phyloP scores from a whole-genome alignment of 1,140 invertebrate genomes.

The Anagrus nilaparvatae region DNA sequence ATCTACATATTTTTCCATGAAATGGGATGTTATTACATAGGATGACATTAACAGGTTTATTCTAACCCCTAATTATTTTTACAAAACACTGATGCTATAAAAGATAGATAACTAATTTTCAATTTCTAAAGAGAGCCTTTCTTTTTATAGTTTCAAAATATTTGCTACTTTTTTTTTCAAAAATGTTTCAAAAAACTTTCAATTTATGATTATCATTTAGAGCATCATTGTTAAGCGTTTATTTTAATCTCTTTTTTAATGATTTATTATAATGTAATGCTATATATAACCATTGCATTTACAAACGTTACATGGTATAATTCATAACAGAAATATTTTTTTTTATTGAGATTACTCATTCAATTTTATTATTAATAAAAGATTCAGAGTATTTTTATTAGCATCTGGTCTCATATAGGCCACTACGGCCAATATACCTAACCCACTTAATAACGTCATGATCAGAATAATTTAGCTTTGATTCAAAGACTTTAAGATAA shows the following conservation, averaged over 20 bases:
- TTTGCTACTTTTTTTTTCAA: slow-evolving; percentile 4
- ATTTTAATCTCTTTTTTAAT: slow-evolving; percentile 12
- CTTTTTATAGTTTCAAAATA: slow-evolving; percentile 8
- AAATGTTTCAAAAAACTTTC: no score
- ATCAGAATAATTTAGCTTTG: slow-evolving; percentile 99
- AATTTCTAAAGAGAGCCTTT: slow-evolving; percentile 8
- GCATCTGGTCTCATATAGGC: slow-evolving; percentile 98
- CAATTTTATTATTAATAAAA: slow-evolving; percentile 20
- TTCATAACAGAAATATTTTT: slow-evolving; percentile 15
- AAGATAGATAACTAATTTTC: slow-evolving; percentile 8
- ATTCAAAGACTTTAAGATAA: slow-evolving; percentile 99
- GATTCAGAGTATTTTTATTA: slow-evolving; percentile 43
- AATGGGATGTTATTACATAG: no score
- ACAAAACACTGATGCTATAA: slow-evolving; percentile 14
- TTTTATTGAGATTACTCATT: slow-evolving; percentile 27
- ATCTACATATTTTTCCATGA: no score
- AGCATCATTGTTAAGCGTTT: slow-evolving; percentile 13
- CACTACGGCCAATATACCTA: slow-evolving; percentile 96
- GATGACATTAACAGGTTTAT: no score
- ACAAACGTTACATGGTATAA: slow-evolving; percentile 8
- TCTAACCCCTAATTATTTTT: no score
- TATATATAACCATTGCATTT: slow-evolving; percentile 3
- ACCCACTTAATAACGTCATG: slow-evolving; percentile 99
- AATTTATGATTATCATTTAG: no score
- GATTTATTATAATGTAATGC: slow-evolving; percentile 11